These are phyloP conservation scores for Corvus moneduloides DNA, from an alignment of 2,113 vertebrate genomes.

Conservation along the genomic window DNA sequence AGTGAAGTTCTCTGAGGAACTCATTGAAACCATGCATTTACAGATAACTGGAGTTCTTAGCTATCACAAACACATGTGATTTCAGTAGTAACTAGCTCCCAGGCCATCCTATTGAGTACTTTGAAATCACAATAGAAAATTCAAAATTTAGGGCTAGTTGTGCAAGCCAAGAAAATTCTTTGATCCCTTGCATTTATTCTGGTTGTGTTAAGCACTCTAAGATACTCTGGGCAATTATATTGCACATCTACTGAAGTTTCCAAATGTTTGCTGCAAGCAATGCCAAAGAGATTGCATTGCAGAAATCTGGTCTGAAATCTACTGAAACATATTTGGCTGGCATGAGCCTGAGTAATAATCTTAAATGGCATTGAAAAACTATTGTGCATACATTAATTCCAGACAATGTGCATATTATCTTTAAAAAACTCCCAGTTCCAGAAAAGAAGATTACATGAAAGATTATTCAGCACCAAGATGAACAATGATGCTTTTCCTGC, in stretches of 20 bases:
- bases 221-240: not conserved
- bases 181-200: not conserved
- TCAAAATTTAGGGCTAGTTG: not conserved
- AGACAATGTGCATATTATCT: constrained; percentile 8
- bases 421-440: not conserved
- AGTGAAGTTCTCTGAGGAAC: not conserved
- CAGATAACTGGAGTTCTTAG: not conserved
- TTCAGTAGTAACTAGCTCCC: not conserved
- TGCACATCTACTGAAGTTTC: not conserved
- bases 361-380: not conserved
- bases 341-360: not conserved
- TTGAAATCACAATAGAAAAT: not conserved
- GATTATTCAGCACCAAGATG: not conserved
- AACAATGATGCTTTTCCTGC: not conserved
- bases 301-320: not conserved
- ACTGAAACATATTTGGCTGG: not conserved
- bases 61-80: not conserved
- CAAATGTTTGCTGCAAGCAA: not conserved
- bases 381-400: not conserved
- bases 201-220: not conserved
- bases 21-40: not conserved
- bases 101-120: not conserved
- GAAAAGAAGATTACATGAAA: constrained; percentile 19
- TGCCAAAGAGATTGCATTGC: not conserved
- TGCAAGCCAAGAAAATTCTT: not conserved